Evolutionary conservation across 2,113 vertebrate genomes (phyloP).

Genomic region (Gymnogyps californianus): DNA sequence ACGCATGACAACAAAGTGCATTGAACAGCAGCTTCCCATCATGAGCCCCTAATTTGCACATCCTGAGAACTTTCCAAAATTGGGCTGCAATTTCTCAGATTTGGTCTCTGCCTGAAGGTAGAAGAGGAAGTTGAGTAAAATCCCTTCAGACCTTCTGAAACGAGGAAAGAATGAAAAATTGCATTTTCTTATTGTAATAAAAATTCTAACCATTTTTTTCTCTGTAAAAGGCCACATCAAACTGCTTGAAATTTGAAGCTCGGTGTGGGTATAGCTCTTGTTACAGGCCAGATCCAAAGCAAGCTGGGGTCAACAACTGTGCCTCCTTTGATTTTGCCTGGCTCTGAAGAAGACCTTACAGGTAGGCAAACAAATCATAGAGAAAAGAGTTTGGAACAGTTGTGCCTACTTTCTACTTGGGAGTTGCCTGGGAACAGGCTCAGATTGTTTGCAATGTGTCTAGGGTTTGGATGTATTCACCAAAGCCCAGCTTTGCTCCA

Average conservation of each 20-base stretch:
- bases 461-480: constrained; percentile 61
- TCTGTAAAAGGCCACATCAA: constrained; percentile 27
- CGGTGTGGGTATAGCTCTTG: not conserved
- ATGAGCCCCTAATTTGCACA: not conserved
- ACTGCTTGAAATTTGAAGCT: constrained; percentile 13
- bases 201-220: constrained; percentile 2
- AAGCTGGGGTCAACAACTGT: not conserved
- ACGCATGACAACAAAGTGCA: not conserved
- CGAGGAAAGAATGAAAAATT: constrained; percentile 28
- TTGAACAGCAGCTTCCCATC: constrained; percentile 1
- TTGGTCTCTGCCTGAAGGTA: constrained; percentile 49
- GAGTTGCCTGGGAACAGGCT: constrained; percentile 65
- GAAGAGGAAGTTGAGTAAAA: constrained; percentile 55
- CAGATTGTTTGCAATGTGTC: constrained; percentile 47
- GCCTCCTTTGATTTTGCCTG: not conserved
- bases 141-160: constrained; percentile 34
- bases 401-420: constrained; percentile 60
- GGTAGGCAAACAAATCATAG: constrained; percentile 28
- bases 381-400: not conserved
- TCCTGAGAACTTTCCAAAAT: constrained; percentile 13
- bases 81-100: constrained; percentile 34
- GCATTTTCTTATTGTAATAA: constrained; percentile 32
- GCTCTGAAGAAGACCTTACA: constrained; percentile 3
- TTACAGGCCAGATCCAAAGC: not conserved
- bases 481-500: constrained; percentile 55